phyloP scores from a whole-genome alignment of 1,140 invertebrate species.

The Platyscapa corneri region DNA sequence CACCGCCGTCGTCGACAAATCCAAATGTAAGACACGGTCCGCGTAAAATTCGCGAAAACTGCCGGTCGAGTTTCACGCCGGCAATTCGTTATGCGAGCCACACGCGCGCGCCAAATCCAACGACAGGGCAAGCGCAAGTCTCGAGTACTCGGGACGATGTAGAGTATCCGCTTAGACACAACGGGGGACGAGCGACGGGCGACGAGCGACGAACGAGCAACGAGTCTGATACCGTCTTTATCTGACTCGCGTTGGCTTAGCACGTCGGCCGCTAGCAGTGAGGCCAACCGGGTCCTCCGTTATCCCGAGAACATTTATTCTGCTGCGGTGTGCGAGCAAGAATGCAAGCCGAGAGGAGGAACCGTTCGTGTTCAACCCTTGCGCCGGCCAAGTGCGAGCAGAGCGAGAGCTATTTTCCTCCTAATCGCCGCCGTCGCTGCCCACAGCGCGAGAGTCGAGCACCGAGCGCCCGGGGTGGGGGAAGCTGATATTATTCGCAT shows the following conservation, averaged over 20 bases:
- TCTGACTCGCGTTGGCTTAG: background rate
- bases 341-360: background rate
- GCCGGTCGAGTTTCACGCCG: no score
- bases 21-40: no score
- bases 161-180: background rate
- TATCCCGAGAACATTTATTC: constrained; percentile 29
- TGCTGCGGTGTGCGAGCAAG: background rate
- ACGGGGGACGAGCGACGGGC: constrained; percentile 32
- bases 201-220: no score
- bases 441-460: background rate
- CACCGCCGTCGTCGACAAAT: no score
- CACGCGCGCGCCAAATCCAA: no score
- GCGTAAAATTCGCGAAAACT: no score
- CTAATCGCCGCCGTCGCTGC: constrained; percentile 17
- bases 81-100: no score
- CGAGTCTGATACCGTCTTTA: constrained; percentile 24
- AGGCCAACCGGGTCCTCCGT: background rate
- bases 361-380: background rate
- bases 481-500: background rate
- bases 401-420: background rate
- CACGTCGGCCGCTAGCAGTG: background rate
- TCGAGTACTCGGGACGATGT: no score
- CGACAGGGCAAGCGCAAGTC: background rate
- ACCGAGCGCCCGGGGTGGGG: background rate
- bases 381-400: background rate